Base-by-base conservation (phyloP, 2,888 invertebrate genomes). In the Caenorhabditis sinica region DNA sequence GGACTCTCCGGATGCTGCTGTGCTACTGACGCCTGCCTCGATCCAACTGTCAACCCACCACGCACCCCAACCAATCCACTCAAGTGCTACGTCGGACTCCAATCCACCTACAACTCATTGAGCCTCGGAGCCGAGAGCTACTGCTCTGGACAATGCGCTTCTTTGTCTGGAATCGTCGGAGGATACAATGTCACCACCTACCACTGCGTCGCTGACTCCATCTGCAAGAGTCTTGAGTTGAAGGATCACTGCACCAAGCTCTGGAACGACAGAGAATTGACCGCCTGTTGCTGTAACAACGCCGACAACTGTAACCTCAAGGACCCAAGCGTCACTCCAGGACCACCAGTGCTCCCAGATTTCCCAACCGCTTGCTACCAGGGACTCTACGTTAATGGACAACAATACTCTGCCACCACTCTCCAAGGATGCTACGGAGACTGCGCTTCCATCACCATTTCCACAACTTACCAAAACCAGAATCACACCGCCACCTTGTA, bases 241-340 rank as follows among this genome's bases (percentile, higher is more conserved):
- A 75, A 83, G 51, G 82, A 83, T 40, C 30, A 9, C 2, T 88
- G 88, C 49, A 9, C 23, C 13, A 43, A 28, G 11, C 49, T 82
- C 2, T 71, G 65, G 33, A n/a, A 40, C 11, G 88, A 88, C 63
- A 61, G 76, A 53, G 81, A 72, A 28, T 43, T 87, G 30, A 68
- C 63, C n/a, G 85, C 86, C 17, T 88, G 88, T 73, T 88, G 88
- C 58, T 88, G 88, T 53, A 85, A 87, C 79, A 84, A 81, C 45
- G 58, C 49, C n/a, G 80, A 84, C 76, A 87, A 87, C 82, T 88
- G 88, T 58, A 87, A 88, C 51, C 33, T 77, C 23, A 82, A 86
- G 51, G 76, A 80, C 69, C 83, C 76, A 25, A 65, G 28, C 30
- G 30, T 80, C 30, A 25, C 17, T 28, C 74, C 82, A 65, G 73